Conservation (phyloP, 2,888 invertebrate species). For the Drosophila peninsularis region DNA sequence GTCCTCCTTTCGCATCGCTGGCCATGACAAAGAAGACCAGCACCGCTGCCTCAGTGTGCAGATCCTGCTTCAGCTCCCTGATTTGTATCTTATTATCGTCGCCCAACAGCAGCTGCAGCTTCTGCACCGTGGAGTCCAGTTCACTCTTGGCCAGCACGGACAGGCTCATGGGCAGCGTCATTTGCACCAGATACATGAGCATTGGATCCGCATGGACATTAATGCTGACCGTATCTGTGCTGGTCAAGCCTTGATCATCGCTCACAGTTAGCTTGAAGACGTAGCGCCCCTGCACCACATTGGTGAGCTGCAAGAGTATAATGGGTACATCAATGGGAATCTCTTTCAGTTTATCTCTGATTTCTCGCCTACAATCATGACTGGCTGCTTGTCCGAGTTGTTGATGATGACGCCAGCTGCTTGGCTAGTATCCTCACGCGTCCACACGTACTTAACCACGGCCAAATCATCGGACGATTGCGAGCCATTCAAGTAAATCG, state of each 20-base stretch:
- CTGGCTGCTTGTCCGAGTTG: conserved; percentile 90
- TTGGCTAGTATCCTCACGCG: conserved; percentile 89
- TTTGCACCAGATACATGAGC: conserved; percentile 91
- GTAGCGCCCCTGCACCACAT: conserved; percentile 94
- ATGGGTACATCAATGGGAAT: not conserved
- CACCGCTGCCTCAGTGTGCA: conserved; percentile 87
- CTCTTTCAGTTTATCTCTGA: not conserved
- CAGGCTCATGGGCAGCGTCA: conserved; percentile 91
- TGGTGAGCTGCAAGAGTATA: conserved; percentile 87
- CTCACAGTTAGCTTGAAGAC: conserved; percentile 94
- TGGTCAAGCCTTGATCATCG: conserved; percentile 94
- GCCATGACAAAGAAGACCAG: conserved; percentile 89
- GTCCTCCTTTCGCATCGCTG: conserved; percentile 72
- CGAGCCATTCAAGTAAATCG: conserved; percentile 93
- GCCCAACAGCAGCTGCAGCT: conserved; percentile 90
- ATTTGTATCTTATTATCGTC: conserved; percentile 88
- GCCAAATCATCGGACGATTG: conserved; percentile 94
- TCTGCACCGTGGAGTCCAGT: conserved; percentile 89
- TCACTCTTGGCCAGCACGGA: conserved; percentile 87
- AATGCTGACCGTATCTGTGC: conserved; percentile 93
- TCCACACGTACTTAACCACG: conserved; percentile 94
- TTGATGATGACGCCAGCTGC: conserved; percentile 94
- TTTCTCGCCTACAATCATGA: conserved; percentile 88
- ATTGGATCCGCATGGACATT: conserved; percentile 92
- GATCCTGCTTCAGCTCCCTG: conserved; percentile 87